Percentiles rank a stretch among this genome's conserved stretches.
Evolutionary conservation across 2,797 vertebrate species (phyloP).

Genomic region (Syndactyla subalaris): DNA sequence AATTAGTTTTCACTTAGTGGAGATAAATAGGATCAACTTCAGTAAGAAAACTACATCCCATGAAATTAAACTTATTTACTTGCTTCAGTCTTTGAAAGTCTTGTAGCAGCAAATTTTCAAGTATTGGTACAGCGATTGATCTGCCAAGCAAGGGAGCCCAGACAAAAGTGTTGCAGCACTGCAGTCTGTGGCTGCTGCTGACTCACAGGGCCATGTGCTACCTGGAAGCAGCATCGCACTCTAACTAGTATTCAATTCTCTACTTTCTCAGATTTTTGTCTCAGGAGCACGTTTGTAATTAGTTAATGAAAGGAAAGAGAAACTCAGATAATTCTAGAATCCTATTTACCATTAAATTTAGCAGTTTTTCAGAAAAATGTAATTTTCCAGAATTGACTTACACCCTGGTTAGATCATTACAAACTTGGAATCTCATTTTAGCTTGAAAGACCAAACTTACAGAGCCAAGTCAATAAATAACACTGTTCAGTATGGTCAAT

Average conservation of each 20-base stretch:
- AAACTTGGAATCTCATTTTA: not conserved
- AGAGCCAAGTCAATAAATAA: slow-evolving; percentile 40
- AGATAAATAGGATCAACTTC: not conserved
- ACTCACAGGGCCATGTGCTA: not conserved
- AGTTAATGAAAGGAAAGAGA: not conserved
- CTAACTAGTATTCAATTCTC: not conserved
- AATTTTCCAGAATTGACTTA: not conserved
- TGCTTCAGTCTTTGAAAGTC: not conserved
- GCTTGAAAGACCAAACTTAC: not conserved
- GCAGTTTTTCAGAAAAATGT: not conserved
- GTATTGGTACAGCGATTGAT: not conserved
- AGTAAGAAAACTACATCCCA: not conserved
- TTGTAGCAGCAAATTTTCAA: not conserved
- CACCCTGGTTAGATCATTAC: not conserved
- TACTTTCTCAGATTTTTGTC: not conserved
- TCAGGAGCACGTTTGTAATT: not conserved
- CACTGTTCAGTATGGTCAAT: not conserved
- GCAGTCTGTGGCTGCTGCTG: not conserved
- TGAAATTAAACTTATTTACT: slow-evolving; percentile 40
- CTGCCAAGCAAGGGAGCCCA: not conserved
- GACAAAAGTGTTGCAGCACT: not conserved
- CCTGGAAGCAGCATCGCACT: not conserved
- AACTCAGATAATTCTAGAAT: not conserved
- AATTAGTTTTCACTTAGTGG: not conserved
- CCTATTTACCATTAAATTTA: not conserved